Evolutionary conservation across 2,888 invertebrate species (phyloP).

Genomic region (Patella pellucida): DNA sequence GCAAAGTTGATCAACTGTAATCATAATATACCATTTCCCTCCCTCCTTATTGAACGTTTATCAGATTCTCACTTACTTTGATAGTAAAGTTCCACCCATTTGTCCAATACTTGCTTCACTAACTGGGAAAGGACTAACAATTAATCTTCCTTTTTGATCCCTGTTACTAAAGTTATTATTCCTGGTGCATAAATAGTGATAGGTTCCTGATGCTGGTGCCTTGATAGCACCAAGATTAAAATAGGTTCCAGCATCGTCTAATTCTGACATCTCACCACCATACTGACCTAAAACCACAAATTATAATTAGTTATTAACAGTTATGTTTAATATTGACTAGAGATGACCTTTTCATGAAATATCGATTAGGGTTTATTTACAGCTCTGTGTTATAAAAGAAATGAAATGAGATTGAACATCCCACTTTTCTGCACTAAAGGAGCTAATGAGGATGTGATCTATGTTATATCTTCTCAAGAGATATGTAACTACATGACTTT

Average conservation of each 20-base stretch:
- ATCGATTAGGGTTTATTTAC: no score
- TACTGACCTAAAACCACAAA: conserved; percentile 54
- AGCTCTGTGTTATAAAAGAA: background rate
- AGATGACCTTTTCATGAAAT: background rate
- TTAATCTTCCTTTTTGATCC: conserved; percentile 65
- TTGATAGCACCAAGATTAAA: conserved; percentile 67
- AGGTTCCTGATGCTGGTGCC: conserved; percentile 45
- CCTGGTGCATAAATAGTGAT: conserved; percentile 67
- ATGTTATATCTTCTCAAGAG: no score
- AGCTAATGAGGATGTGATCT: background rate
- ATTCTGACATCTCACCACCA: conserved; percentile 59
- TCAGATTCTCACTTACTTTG: conserved; percentile 47
- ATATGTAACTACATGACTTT: no score
- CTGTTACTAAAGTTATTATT: conserved; percentile 70
- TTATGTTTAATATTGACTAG: background rate
- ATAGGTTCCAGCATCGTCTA: conserved; percentile 69
- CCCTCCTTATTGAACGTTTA: no score
- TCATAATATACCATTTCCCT: no score
- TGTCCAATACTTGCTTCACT: conserved; percentile 54
- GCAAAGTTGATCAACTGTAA: no score
- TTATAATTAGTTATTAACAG: background rate
- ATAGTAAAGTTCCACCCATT: conserved; percentile 58
- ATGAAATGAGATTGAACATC: background rate
- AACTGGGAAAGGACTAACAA: conserved; percentile 42
- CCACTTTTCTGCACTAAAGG: background rate